Base-by-base conservation (phyloP, 2,797 vertebrate species). In the Rhinophrynus dorsalis region DNA sequence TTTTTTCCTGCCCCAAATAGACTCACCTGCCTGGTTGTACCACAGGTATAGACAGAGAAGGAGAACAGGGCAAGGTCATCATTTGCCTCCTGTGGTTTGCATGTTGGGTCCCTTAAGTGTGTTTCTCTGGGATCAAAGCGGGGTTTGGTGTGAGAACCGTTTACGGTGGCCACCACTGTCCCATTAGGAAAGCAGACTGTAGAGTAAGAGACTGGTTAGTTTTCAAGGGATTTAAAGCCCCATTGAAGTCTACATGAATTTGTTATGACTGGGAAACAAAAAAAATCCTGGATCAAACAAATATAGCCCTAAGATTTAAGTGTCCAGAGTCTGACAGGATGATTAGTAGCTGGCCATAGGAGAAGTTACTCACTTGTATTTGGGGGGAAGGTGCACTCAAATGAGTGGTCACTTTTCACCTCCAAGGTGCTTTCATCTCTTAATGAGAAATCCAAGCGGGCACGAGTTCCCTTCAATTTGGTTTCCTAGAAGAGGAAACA, bases 141-240 rank as follows among this genome's bases (percentile, higher is more conserved):
- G 1, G 77, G 71, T 8, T 75, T 32, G 0, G 67, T 74, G 18
- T 33, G 26, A 18, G 83, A 71, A 27, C 87, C 12, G 54, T 90
- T 67, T 0, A 78, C 78, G 13, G 85, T 76, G 3, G 83, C 84
- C 0, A 82, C 86, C 81, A 92, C 77, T 38, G 29, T 74, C 2
- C 91, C 90, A 20, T 85, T 79, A 45, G 82, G 70, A 0, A 90
- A 82, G 75, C 91, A 93, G 47, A 82, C 91, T 92, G 8, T 2
- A 37, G 24, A 13, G 8, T 9, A 38, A 18, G 17, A n/a, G 23
- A 1, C 6, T n/a, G n/a, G n/a, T n/a, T n/a, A n/a, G n/a, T n/a
- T n/a, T n/a, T n/a, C n/a, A n/a, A n/a, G n/a, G n/a, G n/a, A n/a
- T n/a, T n/a, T n/a, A n/a, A n/a, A n/a, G n/a, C n/a, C n/a, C n/a